Base-by-base conservation (phyloP, 30 jellyfish, hydroid and myxozoan species). In the Pelagia noctiluca region DNA sequence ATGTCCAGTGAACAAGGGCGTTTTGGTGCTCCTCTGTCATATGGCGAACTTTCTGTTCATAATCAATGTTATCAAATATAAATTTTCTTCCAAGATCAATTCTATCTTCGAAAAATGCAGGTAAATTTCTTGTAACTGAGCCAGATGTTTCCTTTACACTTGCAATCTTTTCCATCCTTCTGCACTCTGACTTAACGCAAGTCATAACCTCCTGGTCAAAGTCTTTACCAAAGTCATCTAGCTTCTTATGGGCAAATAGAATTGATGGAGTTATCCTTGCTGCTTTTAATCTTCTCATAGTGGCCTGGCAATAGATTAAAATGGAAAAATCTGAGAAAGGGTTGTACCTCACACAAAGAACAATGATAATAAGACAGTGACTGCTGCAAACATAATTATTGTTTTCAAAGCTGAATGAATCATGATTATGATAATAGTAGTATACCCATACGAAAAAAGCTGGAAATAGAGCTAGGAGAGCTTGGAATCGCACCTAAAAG, bases 1-100 rank as follows among this genome's bases (percentile, higher is more conserved):
- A 42, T 42, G 57, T 42, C 57, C 57, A 42, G 57, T 42, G 57
- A 42, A 42, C 57, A 42, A 42, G 57, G 57, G 12, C 16, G 57
- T 42, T 42, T 42, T 42, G 57, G 57, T 42, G 57, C 16, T 42
- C 57, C 57, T 42, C 57, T n/a, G n/a, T n/a, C n/a, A n/a, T n/a
- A n/a, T n/a, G n/a, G n/a, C n/a, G n/a, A n/a, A n/a, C n/a, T n/a
- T 16, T 42, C 57, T 42, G 57, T 16, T 42, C 57, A 42, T 5
- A 42, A 42, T 42, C 57, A 5, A 42, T 16, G 16, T 42, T 42
- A 42, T 42, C 57, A 16, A 42, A 42, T 5, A 42, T 16, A 8
- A 42, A 5, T 16, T 42, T 42, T 42, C 57, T 42, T 42, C 57
- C 57, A 5, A 42, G 16, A 42, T 42, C 57, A 5, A 42, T 16